Conservation (phyloP, 2,888 invertebrate genomes). For the Seira sanloemensis region DNA sequence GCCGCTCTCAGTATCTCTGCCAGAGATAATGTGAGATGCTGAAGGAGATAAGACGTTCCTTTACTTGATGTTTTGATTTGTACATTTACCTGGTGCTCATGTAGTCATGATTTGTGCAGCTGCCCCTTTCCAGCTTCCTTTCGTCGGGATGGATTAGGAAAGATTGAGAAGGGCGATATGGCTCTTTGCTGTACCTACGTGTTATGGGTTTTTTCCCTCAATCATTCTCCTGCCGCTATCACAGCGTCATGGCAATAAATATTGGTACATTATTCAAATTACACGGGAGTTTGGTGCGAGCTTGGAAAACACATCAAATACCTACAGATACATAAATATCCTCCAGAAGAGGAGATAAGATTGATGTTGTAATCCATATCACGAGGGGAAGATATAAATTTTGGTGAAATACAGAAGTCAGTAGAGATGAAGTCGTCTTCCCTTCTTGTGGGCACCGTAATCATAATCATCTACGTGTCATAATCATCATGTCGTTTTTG, state of each 20-base stretch:
- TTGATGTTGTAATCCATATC: neutral
- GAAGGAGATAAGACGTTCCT: neutral
- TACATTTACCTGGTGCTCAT: slow-evolving; percentile 31
- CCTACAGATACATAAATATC: no score
- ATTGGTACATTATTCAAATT: neutral
- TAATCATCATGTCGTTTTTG: slow-evolving; percentile 13
- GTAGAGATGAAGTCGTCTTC: neutral
- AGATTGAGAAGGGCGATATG: neutral
- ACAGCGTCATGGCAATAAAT: slow-evolving; percentile 7
- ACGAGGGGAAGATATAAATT: slow-evolving; percentile 9
- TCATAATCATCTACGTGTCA: slow-evolving; percentile 1
- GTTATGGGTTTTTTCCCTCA: neutral
- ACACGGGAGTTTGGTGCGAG: neutral
- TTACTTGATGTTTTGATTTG: slow-evolving; percentile 45
- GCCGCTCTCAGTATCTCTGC: neutral
- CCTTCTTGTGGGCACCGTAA: neutral
- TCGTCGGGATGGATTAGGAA: slow-evolving; percentile 17
- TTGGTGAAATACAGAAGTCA: slow-evolving; percentile 29
- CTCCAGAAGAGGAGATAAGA: neutral
- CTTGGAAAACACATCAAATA: slow-evolving; percentile 13
- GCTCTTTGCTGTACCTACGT: neutral
- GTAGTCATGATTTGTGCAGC: slow-evolving; percentile 46
- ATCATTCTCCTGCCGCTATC: neutral
- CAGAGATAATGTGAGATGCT: neutral
- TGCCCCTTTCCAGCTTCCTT: slow-evolving; percentile 40